Base-by-base conservation (phyloP, 1,140 invertebrate species). In the Dendroctonus ponderosae region DNA sequence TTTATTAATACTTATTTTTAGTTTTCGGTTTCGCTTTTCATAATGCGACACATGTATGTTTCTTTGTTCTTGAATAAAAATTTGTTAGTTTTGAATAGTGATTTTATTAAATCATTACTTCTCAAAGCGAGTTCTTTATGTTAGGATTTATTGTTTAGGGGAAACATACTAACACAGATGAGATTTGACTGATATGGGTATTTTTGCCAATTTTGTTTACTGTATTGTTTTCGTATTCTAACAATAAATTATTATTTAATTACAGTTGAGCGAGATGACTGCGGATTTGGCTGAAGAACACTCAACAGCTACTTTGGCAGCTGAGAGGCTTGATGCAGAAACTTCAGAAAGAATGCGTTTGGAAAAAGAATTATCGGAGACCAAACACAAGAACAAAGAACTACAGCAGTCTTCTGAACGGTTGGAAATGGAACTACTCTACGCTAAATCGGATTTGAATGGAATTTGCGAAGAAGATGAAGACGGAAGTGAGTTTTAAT, bases 261-360 rank as follows among this genome's bases (percentile, higher is more conserved):
- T 26, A 40, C 80, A 97, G 94, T 79, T 97, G 76, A 91, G 91
- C 72, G 94, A 97, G 79, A 86, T 96, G 79, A 91, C 91, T 43
- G 92, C 91, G 41, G 95, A 97, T 77, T 83, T 96, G 62, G 88
- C 91, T 4, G 94, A 97, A 75, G 94, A 97, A 78, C 90, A 95
- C 71, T 90, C 92, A 7, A 92, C 93, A 0, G 89, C 93, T 5
- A 91, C 89, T 7, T 83, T 95, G 63, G 92, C 94, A 0, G 87
- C 91, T 0, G 94, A 97, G 75, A 85, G 94, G 14, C 85, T 97
- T 40, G 93, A 96, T 75, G 89, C 91, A 1, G 94, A 98, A 75
- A 89, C 88, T 0, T 85, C 86, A 0, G 91, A 93, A 75, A 81
- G 91, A 9, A 79, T 92, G 38, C 85, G 90, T 49, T 82, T 96